Percentiles rank a stretch among this genome's conserved stretches.
Conservation (phyloP, 2,888 invertebrate species). For the Pimpla rufipes region DNA sequence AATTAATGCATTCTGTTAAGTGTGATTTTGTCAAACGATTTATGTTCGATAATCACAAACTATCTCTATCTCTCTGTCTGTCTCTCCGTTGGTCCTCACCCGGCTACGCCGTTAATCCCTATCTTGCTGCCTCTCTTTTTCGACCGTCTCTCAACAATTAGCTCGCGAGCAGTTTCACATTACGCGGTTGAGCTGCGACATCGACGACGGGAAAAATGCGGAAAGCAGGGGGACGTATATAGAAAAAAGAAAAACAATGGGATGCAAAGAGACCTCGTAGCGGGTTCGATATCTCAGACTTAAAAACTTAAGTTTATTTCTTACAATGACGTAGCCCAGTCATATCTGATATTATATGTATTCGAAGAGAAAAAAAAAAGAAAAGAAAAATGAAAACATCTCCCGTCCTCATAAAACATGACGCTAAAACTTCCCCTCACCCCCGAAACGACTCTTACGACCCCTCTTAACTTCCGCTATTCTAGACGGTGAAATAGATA, state of each 20-base stretch:
- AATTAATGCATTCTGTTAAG: constrained; percentile 51
- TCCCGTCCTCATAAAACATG: constrained; percentile 52
- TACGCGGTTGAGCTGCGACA: constrained; percentile 12
- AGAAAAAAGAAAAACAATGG: not conserved
- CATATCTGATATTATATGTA: constrained; percentile 58
- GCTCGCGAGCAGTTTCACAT: constrained; percentile 23
- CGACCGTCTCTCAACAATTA: not conserved
- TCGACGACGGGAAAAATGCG: constrained; percentile 8
- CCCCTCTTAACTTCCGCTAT: constrained; percentile 62
- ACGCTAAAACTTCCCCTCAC: constrained; percentile 23
- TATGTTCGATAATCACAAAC: constrained; percentile 40
- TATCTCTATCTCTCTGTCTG: constrained; percentile 44
- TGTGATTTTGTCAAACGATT: constrained; percentile 50
- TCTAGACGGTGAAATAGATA: constrained; percentile 67
- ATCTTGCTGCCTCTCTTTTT: constrained; percentile 30
- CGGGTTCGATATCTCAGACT: constrained; percentile 37
- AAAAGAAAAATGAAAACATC: constrained; percentile 31
- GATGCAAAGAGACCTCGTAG: constrained; percentile 25
- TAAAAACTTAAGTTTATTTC: constrained; percentile 47
- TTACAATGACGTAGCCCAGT: constrained; percentile 40
- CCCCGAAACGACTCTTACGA: constrained; percentile 3
- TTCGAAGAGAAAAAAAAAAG: constrained; percentile 24
- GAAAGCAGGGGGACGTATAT: not conserved
- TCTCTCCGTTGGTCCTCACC: constrained; percentile 41
- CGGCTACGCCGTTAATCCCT: constrained; percentile 2